Evolutionary conservation across 2,797 vertebrate species (phyloP).

Genomic region (Gouania willdenowi): DNA sequence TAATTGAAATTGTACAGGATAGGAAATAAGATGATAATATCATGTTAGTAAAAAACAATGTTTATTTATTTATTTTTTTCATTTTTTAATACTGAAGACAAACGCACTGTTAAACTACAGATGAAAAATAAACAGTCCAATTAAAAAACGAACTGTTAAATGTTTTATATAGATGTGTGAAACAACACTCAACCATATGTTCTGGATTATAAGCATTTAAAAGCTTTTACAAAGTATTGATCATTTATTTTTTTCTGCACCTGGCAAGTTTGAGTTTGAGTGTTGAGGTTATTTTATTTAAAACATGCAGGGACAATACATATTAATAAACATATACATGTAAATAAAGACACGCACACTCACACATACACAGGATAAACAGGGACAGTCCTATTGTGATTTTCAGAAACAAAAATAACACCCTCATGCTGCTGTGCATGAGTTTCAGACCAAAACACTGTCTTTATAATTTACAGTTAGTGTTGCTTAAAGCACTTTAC

Average conservation of each 20-base stretch:
- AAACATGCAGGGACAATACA: too few relatives aligned
- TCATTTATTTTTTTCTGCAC: constrained; percentile 55
- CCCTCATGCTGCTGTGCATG: constrained; percentile 8
- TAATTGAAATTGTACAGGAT: too few relatives aligned
- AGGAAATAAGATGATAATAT: too few relatives aligned
- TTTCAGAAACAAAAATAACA: constrained; percentile 26
- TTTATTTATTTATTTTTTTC: too few relatives aligned
- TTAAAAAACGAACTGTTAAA: constrained; percentile 47
- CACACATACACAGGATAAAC: constrained; percentile 21
- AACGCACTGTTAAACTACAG: constrained; percentile 8
- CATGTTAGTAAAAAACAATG: too few relatives aligned
- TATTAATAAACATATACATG: too few relatives aligned
- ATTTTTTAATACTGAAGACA: too few relatives aligned
- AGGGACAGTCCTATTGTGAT: constrained; percentile 38
- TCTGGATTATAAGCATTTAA: too few relatives aligned
- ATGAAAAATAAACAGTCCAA: constrained; percentile 34
- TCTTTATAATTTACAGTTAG: constrained; percentile 1
- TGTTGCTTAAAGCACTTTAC: constrained; percentile 31
- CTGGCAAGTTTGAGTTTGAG: constrained; percentile 45
- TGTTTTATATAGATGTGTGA: constrained; percentile 52
- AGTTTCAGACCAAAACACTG: constrained; percentile 7
- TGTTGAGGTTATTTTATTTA: constrained; percentile 54
- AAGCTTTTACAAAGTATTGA: constrained; percentile 55
- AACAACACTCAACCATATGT: too few relatives aligned
- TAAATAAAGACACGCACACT: constrained; percentile 33